Conservation (phyloP, 2,113 vertebrate genomes). For the Chamaea fasciata region DNA sequence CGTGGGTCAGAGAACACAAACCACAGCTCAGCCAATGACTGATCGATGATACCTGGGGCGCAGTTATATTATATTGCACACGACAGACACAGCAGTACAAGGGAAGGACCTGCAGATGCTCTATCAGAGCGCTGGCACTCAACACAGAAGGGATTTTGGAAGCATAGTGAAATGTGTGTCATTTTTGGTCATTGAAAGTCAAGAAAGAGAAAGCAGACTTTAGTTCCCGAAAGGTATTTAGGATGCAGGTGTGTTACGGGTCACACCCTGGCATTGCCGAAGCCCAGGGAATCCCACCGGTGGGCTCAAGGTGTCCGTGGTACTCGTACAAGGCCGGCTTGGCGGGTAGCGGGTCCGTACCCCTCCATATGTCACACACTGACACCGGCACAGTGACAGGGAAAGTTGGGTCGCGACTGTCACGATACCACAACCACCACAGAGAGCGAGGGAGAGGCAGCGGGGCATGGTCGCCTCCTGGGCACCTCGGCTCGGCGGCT, state of each 20-base stretch:
- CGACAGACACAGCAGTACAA: not conserved
- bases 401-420: not conserved
- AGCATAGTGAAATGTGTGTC: not conserved
- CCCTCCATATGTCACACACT: rapidly evolving
- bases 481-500: not conserved
- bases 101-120: not conserved
- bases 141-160: not conserved
- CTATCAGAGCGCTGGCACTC: not conserved
- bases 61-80: not conserved
- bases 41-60: rapidly evolving
- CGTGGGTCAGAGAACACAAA: not conserved
- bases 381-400: not conserved
- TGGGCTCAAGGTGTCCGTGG: rapidly evolving
- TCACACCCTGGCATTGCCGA: not conserved
- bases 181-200: not conserved
- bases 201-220: not conserved
- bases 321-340: not conserved
- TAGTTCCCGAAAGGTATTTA: not conserved
- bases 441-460: not conserved
- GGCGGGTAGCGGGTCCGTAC: not conserved
- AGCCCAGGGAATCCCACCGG: not conserved
- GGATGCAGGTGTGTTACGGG: not conserved
- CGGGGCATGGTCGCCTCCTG: rapidly evolving
- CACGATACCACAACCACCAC: rapidly evolving
- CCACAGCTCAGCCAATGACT: not conserved